phyloP scores from a whole-genome alignment of 2,797 vertebrate genomes.

The Corythornis leucogaster region DNA sequence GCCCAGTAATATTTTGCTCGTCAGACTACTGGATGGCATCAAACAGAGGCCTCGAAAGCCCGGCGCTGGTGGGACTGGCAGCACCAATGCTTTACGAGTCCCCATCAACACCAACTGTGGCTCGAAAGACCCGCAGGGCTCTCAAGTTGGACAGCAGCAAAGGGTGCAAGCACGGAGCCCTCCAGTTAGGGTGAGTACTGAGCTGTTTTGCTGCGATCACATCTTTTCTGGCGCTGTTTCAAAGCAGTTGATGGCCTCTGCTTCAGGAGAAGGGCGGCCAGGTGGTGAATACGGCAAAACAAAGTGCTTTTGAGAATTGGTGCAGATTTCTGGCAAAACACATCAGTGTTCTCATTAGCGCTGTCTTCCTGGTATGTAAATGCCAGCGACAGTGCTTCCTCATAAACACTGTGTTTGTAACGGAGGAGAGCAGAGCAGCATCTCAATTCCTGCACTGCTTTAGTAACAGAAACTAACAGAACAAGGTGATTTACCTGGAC shows the following conservation, averaged over 20 bases:
- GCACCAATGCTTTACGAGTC: conserved; percentile 72
- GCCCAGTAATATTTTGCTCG: conserved; percentile 97
- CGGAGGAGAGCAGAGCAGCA: neutral
- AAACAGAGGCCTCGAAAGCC: conserved; percentile 93
- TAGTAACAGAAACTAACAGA: neutral
- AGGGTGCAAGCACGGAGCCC: conserved; percentile 91
- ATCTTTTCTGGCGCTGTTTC: neutral
- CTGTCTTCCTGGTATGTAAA: neutral
- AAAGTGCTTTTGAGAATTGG: neutral
- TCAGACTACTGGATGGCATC: conserved; percentile 96
- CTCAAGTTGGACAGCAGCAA: conserved; percentile 85
- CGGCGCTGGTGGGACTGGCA: conserved; percentile 53
- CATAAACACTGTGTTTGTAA: neutral
- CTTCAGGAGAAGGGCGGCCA: conserved; percentile 5
- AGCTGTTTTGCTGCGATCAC: neutral
- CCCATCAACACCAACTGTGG: conserved; percentile 79
- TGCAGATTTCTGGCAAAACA: neutral
- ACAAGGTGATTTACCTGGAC: neutral
- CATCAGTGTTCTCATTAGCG: neutral
- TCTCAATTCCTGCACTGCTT: neutral
- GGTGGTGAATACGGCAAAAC: neutral
- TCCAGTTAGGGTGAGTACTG: conserved; percentile 90
- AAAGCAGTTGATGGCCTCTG: neutral
- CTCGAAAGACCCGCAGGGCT: conserved; percentile 83
- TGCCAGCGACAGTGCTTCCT: neutral